These are phyloP conservation scores for Allacma fusca DNA, from an alignment of 2,888 invertebrate genomes.

Conservation along the genomic window DNA sequence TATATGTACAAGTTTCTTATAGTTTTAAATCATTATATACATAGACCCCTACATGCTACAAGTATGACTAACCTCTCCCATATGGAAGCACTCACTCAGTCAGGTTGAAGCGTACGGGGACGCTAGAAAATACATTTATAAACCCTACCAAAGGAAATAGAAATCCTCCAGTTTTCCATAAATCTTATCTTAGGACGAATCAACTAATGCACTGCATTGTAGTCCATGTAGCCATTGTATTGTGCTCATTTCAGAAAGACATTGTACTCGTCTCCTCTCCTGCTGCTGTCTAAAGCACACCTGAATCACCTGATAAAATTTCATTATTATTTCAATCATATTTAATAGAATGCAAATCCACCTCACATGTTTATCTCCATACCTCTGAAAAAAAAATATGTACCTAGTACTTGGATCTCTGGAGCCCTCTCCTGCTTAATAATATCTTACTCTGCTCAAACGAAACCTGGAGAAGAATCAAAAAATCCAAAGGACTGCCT, in stretches of 20 bases:
- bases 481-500: too few relatives aligned
- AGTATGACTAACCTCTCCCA: too few relatives aligned
- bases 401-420: too few relatives aligned
- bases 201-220: slow-evolving; percentile 43
- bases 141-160: slow-evolving; percentile 5
- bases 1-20: too few relatives aligned
- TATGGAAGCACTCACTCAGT: too few relatives aligned
- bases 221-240: not conserved
- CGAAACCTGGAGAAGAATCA: too few relatives aligned
- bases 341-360: not conserved
- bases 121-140: too few relatives aligned
- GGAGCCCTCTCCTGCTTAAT: too few relatives aligned
- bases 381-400: too few relatives aligned
- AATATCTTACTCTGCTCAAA: too few relatives aligned
- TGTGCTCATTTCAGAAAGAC: slow-evolving; percentile 41
- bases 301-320: slow-evolving; percentile 40
- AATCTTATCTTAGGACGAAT: slow-evolving; percentile 41
- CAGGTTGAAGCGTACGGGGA: not conserved
- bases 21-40: too few relatives aligned
- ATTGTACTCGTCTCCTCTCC: slow-evolving; percentile 40
- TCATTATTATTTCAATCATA: slow-evolving; percentile 39
- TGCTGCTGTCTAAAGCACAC: slow-evolving; percentile 13
- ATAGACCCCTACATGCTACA: too few relatives aligned
- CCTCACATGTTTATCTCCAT: not conserved
- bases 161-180: slow-evolving; percentile 9